Base-by-base conservation (phyloP, 2,888 invertebrate genomes). In the Cheilosia vulpina region DNA sequence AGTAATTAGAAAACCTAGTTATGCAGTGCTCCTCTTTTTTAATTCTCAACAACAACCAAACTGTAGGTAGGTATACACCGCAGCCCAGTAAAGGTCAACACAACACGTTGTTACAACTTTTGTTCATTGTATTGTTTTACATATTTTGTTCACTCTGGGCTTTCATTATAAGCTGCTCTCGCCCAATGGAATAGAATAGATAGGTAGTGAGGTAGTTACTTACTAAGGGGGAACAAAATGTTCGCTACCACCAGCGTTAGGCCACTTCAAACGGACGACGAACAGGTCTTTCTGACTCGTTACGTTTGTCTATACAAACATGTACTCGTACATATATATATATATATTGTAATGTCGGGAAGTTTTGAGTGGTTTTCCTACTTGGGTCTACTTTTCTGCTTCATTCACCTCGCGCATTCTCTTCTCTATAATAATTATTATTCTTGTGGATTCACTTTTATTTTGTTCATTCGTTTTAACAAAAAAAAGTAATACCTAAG, bases 231-330 rank as follows among this genome's bases (percentile, higher is more conserved):
- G 27, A 68, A 68, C 2, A 41, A 17, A 21, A 4, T 19, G 24
- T 58, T 58, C 7, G 34, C 13, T 47, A 31, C 60, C 27, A 38
- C 53, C 50, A 69, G 72, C 60, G 53, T 80, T 60, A 53, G 52
- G 53, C 53, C 60, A 47, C 53, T 73, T 55, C 31, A 24, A 60
- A n/a, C 45, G 72, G 53, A 73, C 45, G 66, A 47, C 50, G 66
- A 80, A 68, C 73, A 80, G 72, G 80, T 80, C 73, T 80, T 62
- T 80, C 68, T 55, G 24, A 53, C 52, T 60, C 34, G 60, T 17
- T 47, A 27, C 47, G 11, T 60, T 41, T 47, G n/a, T 50, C 41
- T 17, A 47, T 47, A 17, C 6, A 27, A 6, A 0, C 6, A 27
- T 21, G 2, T 27, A 27, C 21, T 21, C 21, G 2, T 2, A 21